Conservation (phyloP, 2,797 vertebrate species). For the Neostethus bicornis region DNA sequence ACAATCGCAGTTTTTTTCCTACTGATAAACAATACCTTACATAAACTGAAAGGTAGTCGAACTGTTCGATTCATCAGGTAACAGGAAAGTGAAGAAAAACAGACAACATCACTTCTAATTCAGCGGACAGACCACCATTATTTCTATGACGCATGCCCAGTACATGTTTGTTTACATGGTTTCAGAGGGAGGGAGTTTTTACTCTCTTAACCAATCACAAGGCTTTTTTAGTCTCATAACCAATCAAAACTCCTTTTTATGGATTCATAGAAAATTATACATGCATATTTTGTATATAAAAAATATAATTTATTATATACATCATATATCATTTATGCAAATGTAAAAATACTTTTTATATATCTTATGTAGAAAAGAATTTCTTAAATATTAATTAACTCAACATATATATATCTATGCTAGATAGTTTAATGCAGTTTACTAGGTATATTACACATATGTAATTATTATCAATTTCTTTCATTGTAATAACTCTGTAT, state of each 20-base stretch:
- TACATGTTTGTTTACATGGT: slow-evolving; percentile 79
- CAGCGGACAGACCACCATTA: slow-evolving; percentile 80
- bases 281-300: too few species aligned
- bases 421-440: too few species aligned
- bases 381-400: too few species aligned
- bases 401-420: too few species aligned
- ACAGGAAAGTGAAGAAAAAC: slow-evolving; percentile 47
- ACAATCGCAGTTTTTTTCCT: background rate
- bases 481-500: too few species aligned
- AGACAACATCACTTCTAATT: slow-evolving; percentile 57
- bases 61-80: slow-evolving; percentile 25
- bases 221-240: background rate
- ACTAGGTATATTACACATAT: too few species aligned
- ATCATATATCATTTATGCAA: too few species aligned
- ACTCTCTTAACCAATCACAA: slow-evolving; percentile 42
- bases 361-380: too few species aligned
- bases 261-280: too few species aligned
- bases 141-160: slow-evolving; percentile 78
- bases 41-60: slow-evolving; percentile 22
- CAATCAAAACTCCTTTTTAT: slow-evolving; percentile 8
- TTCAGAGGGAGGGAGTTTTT: slow-evolving; percentile 41
- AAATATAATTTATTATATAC: too few species aligned
- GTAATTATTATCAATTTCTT: too few species aligned
- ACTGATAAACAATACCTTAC: slow-evolving; percentile 61
- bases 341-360: too few species aligned